These are phyloP conservation scores for Drosophila pseudotakahashii DNA, from an alignment of 2,888 invertebrate species.

Conservation along the genomic window DNA sequence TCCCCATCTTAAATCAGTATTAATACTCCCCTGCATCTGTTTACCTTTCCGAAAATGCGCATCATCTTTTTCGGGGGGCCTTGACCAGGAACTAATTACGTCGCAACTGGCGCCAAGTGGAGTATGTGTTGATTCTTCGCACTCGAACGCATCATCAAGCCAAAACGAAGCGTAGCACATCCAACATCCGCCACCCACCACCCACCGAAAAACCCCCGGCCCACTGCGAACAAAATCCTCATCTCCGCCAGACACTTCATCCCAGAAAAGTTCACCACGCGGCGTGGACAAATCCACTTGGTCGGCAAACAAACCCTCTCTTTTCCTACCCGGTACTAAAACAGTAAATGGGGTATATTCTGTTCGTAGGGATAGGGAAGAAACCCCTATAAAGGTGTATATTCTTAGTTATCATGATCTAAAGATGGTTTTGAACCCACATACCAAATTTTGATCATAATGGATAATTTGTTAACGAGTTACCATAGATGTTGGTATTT, in stretches of 20 bases:
- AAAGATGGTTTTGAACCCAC: background rate
- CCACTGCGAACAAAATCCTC: background rate
- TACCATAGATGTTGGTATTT: background rate
- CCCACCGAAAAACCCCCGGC: background rate
- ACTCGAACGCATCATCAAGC: slow-evolving; percentile 31
- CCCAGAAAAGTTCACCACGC: slow-evolving; percentile 14
- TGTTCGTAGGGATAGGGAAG: background rate
- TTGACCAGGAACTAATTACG: slow-evolving; percentile 25
- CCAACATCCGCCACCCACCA: slow-evolving; percentile 6
- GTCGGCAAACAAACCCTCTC: slow-evolving; percentile 32
- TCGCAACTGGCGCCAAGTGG: slow-evolving; percentile 11
- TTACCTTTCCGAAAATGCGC: background rate
- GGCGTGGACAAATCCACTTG: slow-evolving; percentile 27
- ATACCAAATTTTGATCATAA: background rate
- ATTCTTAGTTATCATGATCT: too few relatives aligned
- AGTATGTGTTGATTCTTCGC: slow-evolving; percentile 39
- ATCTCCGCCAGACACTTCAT: background rate
- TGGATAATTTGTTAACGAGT: background rate
- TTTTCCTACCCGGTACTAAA: background rate
- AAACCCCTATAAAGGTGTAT: too few relatives aligned
- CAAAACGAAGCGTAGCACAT: slow-evolving; percentile 16
- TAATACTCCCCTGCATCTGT: background rate
- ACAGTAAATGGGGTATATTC: background rate
- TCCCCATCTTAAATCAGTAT: too few relatives aligned
- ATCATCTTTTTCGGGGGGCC: background rate